Conservation (phyloP, 2,888 invertebrate genomes). For the Ectemnius lituratus region DNA sequence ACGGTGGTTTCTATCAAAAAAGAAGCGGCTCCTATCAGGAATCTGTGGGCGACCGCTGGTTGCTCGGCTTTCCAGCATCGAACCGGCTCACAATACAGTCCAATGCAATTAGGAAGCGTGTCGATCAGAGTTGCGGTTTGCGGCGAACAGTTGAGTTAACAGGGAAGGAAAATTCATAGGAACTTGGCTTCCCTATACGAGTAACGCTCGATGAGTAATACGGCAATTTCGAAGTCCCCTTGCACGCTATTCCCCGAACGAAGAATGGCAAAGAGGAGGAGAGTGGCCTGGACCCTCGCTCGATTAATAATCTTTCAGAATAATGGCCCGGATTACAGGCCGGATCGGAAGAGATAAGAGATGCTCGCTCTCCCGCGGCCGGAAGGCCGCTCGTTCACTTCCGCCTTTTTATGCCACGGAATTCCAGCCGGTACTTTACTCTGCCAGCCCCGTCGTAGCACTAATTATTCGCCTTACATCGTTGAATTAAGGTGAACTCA, state of each 20-base stretch:
- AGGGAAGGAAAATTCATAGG: constrained; percentile 51
- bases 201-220: constrained; percentile 19
- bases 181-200: constrained; percentile 17
- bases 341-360: constrained; percentile 1
- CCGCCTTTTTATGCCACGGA: constrained; percentile 3
- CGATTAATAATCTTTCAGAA: constrained; percentile 8
- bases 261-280: constrained; percentile 12
- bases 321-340: constrained; percentile 1
- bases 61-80: constrained; percentile 41
- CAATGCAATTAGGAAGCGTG: constrained; percentile 51
- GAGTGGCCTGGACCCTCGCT: constrained; percentile 12
- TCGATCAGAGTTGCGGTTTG: constrained; percentile 36
- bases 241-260: constrained; percentile 8
- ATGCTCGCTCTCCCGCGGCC: neutral
- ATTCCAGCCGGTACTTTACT: neutral
- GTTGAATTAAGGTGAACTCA: no score
- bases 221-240: constrained; percentile 27
- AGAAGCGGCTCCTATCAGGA: constrained; percentile 6
- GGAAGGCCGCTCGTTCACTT: neutral
- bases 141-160: constrained; percentile 38
- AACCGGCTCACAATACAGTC: constrained; percentile 38
- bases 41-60: constrained; percentile 44
- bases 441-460: no score
- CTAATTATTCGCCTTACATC: no score
- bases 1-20: neutral